phyloP scores from a whole-genome alignment of 2,888 invertebrate genomes.

The Tricholauxania praeusta region DNA sequence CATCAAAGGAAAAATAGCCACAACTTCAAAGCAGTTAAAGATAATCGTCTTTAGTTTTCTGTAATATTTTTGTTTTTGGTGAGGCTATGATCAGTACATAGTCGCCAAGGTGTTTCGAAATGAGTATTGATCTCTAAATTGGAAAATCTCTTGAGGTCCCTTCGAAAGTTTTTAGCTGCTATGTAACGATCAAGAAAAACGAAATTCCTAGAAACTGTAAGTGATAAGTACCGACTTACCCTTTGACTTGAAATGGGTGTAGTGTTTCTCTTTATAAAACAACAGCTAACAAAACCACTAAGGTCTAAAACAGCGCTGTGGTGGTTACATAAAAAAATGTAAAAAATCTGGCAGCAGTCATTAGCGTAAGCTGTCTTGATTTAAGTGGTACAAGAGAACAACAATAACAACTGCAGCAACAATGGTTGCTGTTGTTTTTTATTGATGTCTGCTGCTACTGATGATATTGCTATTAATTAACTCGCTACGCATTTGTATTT shows the following conservation, averaged over 20 bases:
- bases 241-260: neutral
- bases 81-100: too few relatives aligned
- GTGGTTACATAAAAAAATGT: neutral
- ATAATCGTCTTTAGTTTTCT: too few relatives aligned
- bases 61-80: too few relatives aligned
- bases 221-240: neutral
- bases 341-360: neutral
- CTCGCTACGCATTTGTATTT: slow-evolving; percentile 11
- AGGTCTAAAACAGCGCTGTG: neutral
- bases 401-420: neutral
- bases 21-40: too few relatives aligned
- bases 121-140: too few relatives aligned
- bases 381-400: slow-evolving; percentile 18
- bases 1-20: too few relatives aligned
- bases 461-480: slow-evolving; percentile 23
- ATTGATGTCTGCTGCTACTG: neutral
- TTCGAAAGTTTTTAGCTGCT: too few relatives aligned
- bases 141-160: too few relatives aligned
- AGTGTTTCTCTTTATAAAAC: neutral
- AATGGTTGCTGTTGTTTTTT: slow-evolving; percentile 11
- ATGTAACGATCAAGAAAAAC: neutral
- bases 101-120: too few relatives aligned
- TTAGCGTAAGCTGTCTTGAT: slow-evolving; percentile 16
- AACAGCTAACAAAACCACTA: too few relatives aligned
- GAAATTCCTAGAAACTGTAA: neutral